Conservation (phyloP, 2,888 invertebrate species). For the Neoascia interrupta region DNA sequence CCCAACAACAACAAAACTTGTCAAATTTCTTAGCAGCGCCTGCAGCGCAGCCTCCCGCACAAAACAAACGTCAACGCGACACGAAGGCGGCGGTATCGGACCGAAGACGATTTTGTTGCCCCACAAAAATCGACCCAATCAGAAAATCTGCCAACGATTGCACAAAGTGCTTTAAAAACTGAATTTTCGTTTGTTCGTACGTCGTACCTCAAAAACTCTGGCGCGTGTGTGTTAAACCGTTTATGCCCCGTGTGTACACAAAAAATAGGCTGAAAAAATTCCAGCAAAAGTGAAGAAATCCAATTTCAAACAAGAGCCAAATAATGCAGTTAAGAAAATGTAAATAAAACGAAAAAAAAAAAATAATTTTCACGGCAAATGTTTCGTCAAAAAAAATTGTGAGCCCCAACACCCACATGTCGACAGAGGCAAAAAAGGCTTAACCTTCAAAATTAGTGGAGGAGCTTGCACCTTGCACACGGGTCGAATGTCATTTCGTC, state of each 20-base stretch:
- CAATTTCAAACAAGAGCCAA: not conserved
- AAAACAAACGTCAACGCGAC: constrained; percentile 25
- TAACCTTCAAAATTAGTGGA: constrained; percentile 50
- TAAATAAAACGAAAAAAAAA: constrained; percentile 40
- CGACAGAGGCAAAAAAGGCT: constrained; percentile 25
- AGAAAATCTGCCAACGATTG: constrained; percentile 17
- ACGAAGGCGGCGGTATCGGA: not conserved
- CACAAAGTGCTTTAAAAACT: not conserved
- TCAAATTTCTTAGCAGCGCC: not conserved
- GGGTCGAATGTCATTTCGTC: constrained; percentile 29
- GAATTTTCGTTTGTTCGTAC: constrained; percentile 7
- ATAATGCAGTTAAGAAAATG: constrained; percentile 61
- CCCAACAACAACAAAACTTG: too few relatives aligned
- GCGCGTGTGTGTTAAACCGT: constrained; percentile 15
- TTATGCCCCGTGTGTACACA: not conserved
- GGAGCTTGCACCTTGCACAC: constrained; percentile 12
- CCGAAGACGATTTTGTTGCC: constrained; percentile 29
- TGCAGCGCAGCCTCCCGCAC: not conserved
- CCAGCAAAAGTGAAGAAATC: not conserved
- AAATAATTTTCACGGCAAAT: not conserved
- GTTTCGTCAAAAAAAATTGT: constrained; percentile 2
- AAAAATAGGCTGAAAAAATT: not conserved
- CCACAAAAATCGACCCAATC: constrained; percentile 54
- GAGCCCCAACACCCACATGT: constrained; percentile 6
- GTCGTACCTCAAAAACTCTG: not conserved